Evolutionary conservation across 1,140 invertebrate genomes (phyloP).

Genomic region (Euura saliciscinereae): DNA sequence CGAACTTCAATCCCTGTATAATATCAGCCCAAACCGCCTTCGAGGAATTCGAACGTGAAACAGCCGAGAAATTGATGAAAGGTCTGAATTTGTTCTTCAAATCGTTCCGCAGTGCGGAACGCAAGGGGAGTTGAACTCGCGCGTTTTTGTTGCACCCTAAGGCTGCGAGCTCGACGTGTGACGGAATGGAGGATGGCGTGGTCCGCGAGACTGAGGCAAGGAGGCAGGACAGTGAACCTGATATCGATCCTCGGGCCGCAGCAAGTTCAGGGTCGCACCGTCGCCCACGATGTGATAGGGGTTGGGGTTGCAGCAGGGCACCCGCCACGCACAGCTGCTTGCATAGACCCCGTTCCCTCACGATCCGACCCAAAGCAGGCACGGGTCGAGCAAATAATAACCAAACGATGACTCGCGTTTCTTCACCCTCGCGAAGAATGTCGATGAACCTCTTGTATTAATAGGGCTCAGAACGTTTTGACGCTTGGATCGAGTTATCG

Average conservation of each 20-base stretch:
- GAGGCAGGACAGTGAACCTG: conserved; percentile 48
- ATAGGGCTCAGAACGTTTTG: background rate
- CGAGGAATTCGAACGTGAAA: background rate
- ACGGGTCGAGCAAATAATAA: conserved; percentile 46
- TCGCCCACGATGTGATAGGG: conserved; percentile 25
- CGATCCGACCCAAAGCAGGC: background rate
- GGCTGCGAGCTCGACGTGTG: too few relatives aligned
- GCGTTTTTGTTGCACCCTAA: too few relatives aligned
- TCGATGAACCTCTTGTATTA: background rate
- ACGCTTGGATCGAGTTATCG: background rate
- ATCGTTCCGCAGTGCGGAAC: too few relatives aligned
- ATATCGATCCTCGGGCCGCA: conserved; percentile 45
- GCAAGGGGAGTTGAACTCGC: too few relatives aligned
- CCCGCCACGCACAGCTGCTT: conserved; percentile 53
- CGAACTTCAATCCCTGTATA: background rate
- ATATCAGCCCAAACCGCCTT: background rate
- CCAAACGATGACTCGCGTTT: conserved; percentile 38
- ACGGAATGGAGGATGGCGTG: background rate
- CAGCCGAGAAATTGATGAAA: too few relatives aligned
- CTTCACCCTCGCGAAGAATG: background rate
- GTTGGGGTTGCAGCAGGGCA: conserved; percentile 30
- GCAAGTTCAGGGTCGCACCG: conserved; percentile 56
- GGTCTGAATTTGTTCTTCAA: too few relatives aligned
- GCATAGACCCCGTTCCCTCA: conserved; percentile 37
- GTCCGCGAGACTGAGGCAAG: background rate